These are phyloP conservation scores for Tryphoninae sp. DNA, from an alignment of 2,888 invertebrate genomes.

Conservation along the genomic window DNA sequence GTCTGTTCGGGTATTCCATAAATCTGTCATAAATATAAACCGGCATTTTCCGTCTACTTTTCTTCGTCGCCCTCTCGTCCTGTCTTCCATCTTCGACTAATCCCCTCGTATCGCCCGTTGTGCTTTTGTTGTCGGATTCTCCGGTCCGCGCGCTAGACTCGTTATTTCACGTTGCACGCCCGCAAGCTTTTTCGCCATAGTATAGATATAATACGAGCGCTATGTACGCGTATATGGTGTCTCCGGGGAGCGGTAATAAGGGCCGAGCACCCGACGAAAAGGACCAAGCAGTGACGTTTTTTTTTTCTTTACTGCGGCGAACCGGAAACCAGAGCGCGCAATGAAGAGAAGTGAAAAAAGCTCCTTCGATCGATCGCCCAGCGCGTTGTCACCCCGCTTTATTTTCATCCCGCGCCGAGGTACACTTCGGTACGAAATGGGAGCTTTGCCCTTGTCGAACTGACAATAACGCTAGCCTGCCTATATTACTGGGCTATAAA, in stretches of 20 bases:
- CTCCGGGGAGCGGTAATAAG: conserved; percentile 45
- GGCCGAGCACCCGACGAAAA: conserved; percentile 13
- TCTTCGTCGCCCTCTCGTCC: conserved; percentile 14
- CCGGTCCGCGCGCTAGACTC: conserved; percentile 35
- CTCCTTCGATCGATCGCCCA: conserved; percentile 44
- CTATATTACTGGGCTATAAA: conserved; percentile 7
- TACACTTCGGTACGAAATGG: background rate
- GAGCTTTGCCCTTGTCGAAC: conserved; percentile 15
- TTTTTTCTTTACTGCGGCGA: conserved; percentile 30
- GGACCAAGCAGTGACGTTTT: conserved; percentile 44
- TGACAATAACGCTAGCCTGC: background rate
- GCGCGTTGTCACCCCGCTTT: conserved; percentile 11
- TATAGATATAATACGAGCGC: background rate
- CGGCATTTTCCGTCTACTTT: conserved; percentile 13
- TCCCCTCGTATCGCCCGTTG: conserved; percentile 24
- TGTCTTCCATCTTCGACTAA: conserved; percentile 48
- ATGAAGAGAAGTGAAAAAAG: conserved; percentile 28
- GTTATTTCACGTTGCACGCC: conserved; percentile 41
- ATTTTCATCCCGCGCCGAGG: conserved; percentile 18
- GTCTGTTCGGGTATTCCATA: conserved; percentile 6
- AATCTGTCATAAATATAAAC: conserved; percentile 12
- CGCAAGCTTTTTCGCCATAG: conserved; percentile 22
- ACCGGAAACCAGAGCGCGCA: conserved; percentile 38
- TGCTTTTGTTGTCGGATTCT: conserved; percentile 45
- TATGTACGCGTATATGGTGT: conserved; percentile 17